Evolutionary conservation across 2,797 vertebrate genomes (phyloP), one percentile per base, ranked within the genome.

Genomic region (Acanthiza pusilla): DNA sequence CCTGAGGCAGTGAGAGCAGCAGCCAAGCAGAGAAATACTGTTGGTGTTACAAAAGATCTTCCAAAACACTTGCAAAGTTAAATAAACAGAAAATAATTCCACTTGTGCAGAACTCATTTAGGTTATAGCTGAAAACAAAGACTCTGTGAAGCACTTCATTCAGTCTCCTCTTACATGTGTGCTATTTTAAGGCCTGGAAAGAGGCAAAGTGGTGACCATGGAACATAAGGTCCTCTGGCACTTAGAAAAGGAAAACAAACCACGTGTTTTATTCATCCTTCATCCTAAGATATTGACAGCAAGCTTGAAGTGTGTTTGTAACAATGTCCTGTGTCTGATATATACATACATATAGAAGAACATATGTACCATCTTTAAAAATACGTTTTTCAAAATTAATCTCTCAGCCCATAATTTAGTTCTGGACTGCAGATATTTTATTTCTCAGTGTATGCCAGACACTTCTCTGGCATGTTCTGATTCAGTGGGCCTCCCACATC

Each of bases 61-160:
- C 67, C 81, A 85, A 94, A 96, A 87, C 88, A 65, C 71, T 97
- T 92, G 60, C 63, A 60, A 82, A 86, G 42, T 94, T 88, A 96
- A 96, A 96, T 81, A 89, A 85, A 87, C 50, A 88, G 61, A 47
- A 81, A 94, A 67, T 62, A 36, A 95, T 67, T 91, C 75, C 43
- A 81, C 65, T 87, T 85, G 67, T 47, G 78, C 77, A 95, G 83
- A 95, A 96, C 79, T 95, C 26, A 86, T 90, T 95, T 61, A 89
- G 48, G 36, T 85, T 77, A 13, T 51, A 73, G 61, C 45, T 91
- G 48, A 62, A 94, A 95, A 92, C 77, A 70, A 45, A 92, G 38
- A 58, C 76, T 76, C 45, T 79, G 57, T 93, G 88, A 96, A 89
- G 38, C 65, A 32, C 42, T 94, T 90, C 74, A 20, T 55, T 88